Conservation (phyloP, 1,140 invertebrate genomes). For the Lordiphosa collinella region DNA sequence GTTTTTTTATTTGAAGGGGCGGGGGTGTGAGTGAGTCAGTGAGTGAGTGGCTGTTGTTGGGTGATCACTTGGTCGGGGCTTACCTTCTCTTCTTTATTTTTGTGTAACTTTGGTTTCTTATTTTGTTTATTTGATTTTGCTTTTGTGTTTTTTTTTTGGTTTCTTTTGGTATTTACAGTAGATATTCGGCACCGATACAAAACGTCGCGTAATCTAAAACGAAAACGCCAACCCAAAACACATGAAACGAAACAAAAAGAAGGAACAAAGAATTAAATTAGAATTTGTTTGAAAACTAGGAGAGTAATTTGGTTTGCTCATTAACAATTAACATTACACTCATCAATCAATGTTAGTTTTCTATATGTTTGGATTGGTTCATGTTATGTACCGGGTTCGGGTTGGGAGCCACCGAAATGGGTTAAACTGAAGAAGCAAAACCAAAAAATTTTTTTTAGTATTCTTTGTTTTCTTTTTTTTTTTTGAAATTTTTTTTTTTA, state of each 20-base stretch:
- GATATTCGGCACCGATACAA: slow-evolving; percentile 80
- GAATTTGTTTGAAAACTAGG: slow-evolving; percentile 55
- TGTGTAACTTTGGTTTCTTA: slow-evolving; percentile 13
- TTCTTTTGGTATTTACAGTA: slow-evolving; percentile 72
- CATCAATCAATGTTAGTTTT: slow-evolving; percentile 1
- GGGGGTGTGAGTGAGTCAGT: slow-evolving; percentile 12
- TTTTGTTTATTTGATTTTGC: slow-evolving; percentile 20
- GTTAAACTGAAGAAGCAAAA: slow-evolving; percentile 52
- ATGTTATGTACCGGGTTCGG: slow-evolving; percentile 64
- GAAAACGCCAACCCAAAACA: slow-evolving; percentile 63
- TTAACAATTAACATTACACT: slow-evolving; percentile 6
- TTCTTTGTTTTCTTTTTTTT: slow-evolving; percentile 38
- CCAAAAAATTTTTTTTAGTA: slow-evolving; percentile 46
- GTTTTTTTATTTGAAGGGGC: background rate
- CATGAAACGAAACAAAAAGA: slow-evolving; percentile 79
- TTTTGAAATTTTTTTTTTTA: slow-evolving; percentile 22
- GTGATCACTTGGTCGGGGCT: slow-evolving; percentile 27
- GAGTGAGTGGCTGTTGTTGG: slow-evolving; percentile 7
- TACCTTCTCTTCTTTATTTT: slow-evolving; percentile 38
- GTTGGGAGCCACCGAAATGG: slow-evolving; percentile 8
- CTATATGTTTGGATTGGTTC: slow-evolving; percentile 28
- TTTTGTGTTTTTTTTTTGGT: slow-evolving; percentile 25
- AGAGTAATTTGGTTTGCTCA: slow-evolving; percentile 23
- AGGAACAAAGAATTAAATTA: slow-evolving; percentile 73
- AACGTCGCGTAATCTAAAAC: slow-evolving; percentile 79